Evolutionary conservation across 2,797 vertebrate genomes (phyloP).

Genomic region (Urocyon cinereoargenteus): DNA sequence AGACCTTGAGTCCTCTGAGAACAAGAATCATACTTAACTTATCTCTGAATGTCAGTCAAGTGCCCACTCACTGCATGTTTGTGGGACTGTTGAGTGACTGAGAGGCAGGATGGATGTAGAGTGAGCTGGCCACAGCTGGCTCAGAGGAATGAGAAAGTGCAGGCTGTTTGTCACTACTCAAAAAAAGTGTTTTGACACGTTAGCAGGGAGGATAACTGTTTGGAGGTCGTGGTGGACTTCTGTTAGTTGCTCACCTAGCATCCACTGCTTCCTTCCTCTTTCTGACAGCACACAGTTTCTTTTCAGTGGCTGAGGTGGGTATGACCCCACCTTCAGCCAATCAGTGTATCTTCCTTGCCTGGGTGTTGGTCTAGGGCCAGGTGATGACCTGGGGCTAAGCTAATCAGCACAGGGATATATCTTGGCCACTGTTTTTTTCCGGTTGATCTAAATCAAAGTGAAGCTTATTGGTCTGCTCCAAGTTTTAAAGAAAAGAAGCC

Average conservation of each 20-base stretch:
- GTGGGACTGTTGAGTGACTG: neutral
- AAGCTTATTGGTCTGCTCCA: neutral
- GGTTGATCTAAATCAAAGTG: neutral
- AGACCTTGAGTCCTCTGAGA: neutral
- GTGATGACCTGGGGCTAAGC: neutral
- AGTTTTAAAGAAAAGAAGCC: constrained; percentile 7
- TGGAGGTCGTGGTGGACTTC: neutral
- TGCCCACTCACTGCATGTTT: neutral
- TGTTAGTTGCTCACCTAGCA: neutral
- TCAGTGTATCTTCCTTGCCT: neutral
- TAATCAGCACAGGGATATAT: neutral
- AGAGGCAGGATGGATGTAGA: neutral
- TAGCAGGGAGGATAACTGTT: neutral
- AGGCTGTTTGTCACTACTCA: neutral
- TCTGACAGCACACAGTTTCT: neutral
- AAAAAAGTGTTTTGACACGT: neutral
- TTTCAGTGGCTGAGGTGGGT: neutral
- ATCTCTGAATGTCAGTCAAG: neutral
- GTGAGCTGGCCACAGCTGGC: neutral
- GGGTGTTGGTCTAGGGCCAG: neutral
- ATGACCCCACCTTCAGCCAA: neutral
- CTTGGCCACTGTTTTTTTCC: neutral
- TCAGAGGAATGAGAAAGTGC: neutral
- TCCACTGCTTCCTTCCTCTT: neutral
- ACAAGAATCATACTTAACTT: neutral